These are phyloP conservation scores for Tachina grossa DNA, from an alignment of 2,888 invertebrate species.

Conservation along the genomic window DNA sequence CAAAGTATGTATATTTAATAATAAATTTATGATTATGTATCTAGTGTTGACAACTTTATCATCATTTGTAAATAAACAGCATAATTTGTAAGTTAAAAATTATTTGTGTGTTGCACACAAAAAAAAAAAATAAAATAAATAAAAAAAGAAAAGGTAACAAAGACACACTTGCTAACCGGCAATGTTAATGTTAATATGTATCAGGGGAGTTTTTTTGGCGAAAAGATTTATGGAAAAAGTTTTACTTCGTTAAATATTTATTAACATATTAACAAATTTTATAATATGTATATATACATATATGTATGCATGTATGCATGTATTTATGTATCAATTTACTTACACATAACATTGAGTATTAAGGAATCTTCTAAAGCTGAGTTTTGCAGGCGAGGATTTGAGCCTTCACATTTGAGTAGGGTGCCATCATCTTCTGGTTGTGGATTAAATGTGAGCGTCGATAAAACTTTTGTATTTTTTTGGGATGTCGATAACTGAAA, in stretches of 20 bases:
- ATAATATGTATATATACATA: background rate
- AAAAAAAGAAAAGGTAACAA: slow-evolving; percentile 31
- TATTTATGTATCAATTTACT: slow-evolving; percentile 84
- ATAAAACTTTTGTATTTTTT: slow-evolving; percentile 89
- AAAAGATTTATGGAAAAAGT: slow-evolving; percentile 65
- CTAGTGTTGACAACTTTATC: slow-evolving; percentile 70
- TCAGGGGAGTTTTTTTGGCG: slow-evolving; percentile 26
- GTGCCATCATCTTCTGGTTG: slow-evolving; percentile 93
- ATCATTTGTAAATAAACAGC: slow-evolving; percentile 57
- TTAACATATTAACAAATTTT: background rate
- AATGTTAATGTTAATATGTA: slow-evolving; percentile 59
- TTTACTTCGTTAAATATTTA: slow-evolving; percentile 36
- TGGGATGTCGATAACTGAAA: slow-evolving; percentile 85
- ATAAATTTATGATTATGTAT: slow-evolving; percentile 80
- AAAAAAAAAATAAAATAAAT: slow-evolving; percentile 55
- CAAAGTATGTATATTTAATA: slow-evolving; percentile 74
- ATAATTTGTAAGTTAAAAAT: slow-evolving; percentile 43
- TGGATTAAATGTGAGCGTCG: slow-evolving; percentile 91
- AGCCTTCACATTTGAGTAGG: slow-evolving; percentile 92
- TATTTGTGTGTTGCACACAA: slow-evolving; percentile 13
- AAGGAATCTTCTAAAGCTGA: slow-evolving; percentile 91
- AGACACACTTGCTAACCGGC: background rate
- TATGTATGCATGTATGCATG: background rate
- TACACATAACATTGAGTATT: slow-evolving; percentile 93
- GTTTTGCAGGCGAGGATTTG: slow-evolving; percentile 90